A percentile compares a stretch with the other conserved stretches of the same genome.
phyloP scores from a whole-genome alignment of 2,113 vertebrate genomes.

The Tetraodon nigroviridis region DNA sequence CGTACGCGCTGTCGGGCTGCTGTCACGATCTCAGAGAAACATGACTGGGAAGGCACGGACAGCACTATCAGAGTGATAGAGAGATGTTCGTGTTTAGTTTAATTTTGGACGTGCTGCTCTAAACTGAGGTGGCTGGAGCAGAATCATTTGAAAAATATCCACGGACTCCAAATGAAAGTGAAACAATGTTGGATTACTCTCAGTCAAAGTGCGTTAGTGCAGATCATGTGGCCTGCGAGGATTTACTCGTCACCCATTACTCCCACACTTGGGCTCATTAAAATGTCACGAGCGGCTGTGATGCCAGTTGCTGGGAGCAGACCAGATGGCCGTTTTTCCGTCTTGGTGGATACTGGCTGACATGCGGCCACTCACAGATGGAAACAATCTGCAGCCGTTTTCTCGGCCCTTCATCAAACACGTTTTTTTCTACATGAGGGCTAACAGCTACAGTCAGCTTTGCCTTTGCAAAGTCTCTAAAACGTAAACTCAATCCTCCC shows the following conservation, averaged over 20 bases:
- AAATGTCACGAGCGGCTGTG: constrained; percentile 4
- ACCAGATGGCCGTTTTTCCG: constrained; percentile 45
- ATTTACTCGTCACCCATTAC: constrained; percentile 25
- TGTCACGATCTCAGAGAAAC: neutral
- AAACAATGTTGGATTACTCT: neutral
- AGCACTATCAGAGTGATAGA: neutral
- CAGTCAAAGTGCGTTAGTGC: neutral
- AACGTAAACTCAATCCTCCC: neutral
- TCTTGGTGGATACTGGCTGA: constrained; percentile 26
- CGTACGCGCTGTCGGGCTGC: neutral
- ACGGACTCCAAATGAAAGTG: neutral
- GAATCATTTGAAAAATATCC: neutral
- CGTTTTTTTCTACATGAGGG: neutral
- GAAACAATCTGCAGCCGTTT: constrained; percentile 13
- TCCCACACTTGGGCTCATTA: constrained; percentile 9
- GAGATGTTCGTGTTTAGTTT: neutral
- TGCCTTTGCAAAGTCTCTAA: constrained; percentile 2
- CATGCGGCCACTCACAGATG: constrained; percentile 33
- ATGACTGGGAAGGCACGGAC: neutral
- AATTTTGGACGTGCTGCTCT: neutral
- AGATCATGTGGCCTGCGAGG: constrained; percentile 7
- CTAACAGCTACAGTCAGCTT: constrained; percentile 4
- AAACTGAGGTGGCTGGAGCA: neutral
- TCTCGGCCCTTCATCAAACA: constrained; percentile 1
- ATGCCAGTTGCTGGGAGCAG: constrained; percentile 12